Evolutionary conservation across 2,888 invertebrate genomes (phyloP), one percentile per base, ranked within the genome.

Genomic region (Fissipunctia ypsillon): DNA sequence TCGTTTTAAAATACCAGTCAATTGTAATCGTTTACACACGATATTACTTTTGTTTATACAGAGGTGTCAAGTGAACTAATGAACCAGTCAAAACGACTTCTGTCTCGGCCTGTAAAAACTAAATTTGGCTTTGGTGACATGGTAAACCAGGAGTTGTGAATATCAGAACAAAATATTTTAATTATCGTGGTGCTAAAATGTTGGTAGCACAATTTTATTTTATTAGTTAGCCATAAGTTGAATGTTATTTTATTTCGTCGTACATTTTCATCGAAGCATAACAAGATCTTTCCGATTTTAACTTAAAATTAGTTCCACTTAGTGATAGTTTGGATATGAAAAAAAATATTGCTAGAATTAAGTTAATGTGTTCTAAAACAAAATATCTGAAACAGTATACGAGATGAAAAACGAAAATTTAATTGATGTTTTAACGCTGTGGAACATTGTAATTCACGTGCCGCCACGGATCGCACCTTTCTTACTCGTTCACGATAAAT

Each of bases 331-430:
- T 88, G 90, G 81, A 85, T 85, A 85, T 87, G 68, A 89, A 89
- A 87, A 88, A 84, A 85, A 85, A 87, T 90, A 77, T 31, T 90
- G 88, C 88, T 95, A 95, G 95, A 81, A 78, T 92, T 95, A 95
- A 94, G 94, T 94, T 94, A 91, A 94, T 94, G 95, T 96, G 95
- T 96, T 96, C 95, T 94, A 91, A 92, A 94, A 95, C 95, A 93
- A 93, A 92, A 96, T 96, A 96, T 96, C 96, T 96, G 95, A 95
- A 92, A 94, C 95, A 94, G 96, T 96, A 96, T 96, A 96, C 96
- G 96, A 96, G 89, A 93, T 91, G 92, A 85, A 82, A 89, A 89
- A 90, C 91, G 87, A 93, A 93, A 90, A 83, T 80, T 91, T 91
- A 93, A 94, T 92, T 92, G 91, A 88, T 90, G 88, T 82, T 90